Percentiles rank a stretch among this genome's conserved stretches.
Evolutionary conservation across 2,797 vertebrate genomes (phyloP).

Genomic region (Parauchenoglanis punctatus): DNA sequence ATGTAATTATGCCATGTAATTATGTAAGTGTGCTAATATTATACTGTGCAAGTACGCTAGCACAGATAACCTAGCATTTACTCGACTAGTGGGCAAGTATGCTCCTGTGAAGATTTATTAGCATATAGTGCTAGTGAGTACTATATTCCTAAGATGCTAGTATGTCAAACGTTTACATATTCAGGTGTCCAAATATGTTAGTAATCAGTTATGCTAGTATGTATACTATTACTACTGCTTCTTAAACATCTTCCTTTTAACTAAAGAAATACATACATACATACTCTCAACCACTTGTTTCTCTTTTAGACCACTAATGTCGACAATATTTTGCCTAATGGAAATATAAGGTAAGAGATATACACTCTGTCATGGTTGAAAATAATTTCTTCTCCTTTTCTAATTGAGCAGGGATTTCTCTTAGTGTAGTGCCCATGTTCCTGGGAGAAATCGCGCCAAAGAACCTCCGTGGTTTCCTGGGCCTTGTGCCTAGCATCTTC

Average conservation of each 20-base stretch:
- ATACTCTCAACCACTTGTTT: background rate
- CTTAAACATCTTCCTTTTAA: background rate
- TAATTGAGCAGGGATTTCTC: constrained; percentile 77
- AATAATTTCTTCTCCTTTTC: constrained; percentile 1
- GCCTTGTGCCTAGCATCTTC: constrained; percentile 87
- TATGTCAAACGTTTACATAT: background rate
- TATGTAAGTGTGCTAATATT: background rate
- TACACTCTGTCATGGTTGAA: background rate
- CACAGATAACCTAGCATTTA: background rate
- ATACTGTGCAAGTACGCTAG: background rate
- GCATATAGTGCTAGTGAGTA: background rate
- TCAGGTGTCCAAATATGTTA: background rate
- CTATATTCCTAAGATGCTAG: background rate
- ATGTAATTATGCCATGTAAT: too few species aligned
- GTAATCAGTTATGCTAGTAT: background rate
- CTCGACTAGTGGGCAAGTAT: too few species aligned
- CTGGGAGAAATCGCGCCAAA: constrained; percentile 89
- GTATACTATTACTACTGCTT: too few species aligned
- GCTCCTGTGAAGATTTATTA: background rate
- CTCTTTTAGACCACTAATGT: background rate
- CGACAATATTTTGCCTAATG: background rate
- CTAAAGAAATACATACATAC: background rate
- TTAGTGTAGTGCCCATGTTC: constrained; percentile 91
- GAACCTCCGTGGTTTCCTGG: constrained; percentile 85
- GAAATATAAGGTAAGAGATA: background rate